phyloP scores from a whole-genome alignment of 2,113 vertebrate species.

The Egretta garzetta region DNA sequence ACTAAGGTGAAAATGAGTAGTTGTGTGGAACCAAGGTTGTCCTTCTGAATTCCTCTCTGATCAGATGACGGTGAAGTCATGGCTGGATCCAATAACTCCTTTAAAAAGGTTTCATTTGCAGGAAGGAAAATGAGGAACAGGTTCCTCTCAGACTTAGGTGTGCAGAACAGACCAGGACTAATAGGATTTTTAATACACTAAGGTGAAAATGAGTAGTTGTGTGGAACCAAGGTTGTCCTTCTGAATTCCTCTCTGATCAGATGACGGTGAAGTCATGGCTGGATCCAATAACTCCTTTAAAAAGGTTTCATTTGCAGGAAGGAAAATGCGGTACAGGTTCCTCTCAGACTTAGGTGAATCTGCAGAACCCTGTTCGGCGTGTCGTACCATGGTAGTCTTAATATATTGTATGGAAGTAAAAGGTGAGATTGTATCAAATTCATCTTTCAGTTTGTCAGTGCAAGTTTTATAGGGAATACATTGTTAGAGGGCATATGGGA shows the following conservation, averaged over 20 bases:
- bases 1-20: background rate
- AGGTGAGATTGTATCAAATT: background rate
- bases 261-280: background rate
- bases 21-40: background rate
- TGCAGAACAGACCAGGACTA: background rate
- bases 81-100: background rate
- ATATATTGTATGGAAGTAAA: background rate
- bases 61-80: background rate
- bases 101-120: background rate
- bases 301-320: background rate
- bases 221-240: background rate
- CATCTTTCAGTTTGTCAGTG: background rate
- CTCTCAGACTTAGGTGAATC: background rate
- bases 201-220: background rate
- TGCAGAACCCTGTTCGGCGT: background rate
- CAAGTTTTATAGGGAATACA: background rate
- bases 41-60: background rate
- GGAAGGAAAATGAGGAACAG: background rate
- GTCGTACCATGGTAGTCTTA: background rate
- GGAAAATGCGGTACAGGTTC: background rate
- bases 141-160: background rate
- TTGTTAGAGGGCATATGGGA: background rate
- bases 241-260: background rate
- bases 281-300: background rate
- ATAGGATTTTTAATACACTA: background rate